Evolutionary conservation across 2,888 invertebrate genomes (phyloP).

Genomic region (Patella caerulea): DNA sequence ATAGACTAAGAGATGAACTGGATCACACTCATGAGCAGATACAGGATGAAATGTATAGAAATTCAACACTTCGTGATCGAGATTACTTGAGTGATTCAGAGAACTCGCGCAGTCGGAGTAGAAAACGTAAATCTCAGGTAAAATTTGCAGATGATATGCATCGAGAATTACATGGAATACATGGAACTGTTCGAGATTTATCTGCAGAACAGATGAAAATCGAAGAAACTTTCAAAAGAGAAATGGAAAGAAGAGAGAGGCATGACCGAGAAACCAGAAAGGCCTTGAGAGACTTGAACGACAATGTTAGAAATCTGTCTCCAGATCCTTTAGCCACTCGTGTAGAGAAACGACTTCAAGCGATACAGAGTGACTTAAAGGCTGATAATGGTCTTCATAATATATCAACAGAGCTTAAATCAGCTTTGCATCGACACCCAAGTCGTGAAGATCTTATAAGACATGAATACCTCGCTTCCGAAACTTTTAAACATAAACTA

Average conservation of each 20-base stretch:
- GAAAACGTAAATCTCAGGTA: slow-evolving; percentile 53
- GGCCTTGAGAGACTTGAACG: slow-evolving; percentile 53
- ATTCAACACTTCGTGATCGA: slow-evolving; percentile 48
- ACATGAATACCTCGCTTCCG: slow-evolving; percentile 50
- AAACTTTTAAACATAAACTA: slow-evolving; percentile 56
- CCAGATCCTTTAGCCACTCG: slow-evolving; percentile 51
- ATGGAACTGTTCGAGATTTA: slow-evolving; percentile 66
- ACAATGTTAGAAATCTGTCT: slow-evolving; percentile 46
- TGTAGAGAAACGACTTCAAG: slow-evolving; percentile 60
- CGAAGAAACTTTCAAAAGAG: slow-evolving; percentile 59
- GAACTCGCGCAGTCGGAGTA: slow-evolving; percentile 44
- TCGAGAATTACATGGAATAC: slow-evolving; percentile 58
- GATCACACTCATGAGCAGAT: slow-evolving; percentile 60
- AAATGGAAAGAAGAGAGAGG: slow-evolving; percentile 62
- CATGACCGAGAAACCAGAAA: slow-evolving; percentile 55
- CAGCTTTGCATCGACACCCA: slow-evolving; percentile 42
- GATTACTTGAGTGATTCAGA: slow-evolving; percentile 64
- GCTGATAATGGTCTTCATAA: slow-evolving; percentile 60
- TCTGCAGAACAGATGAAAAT: slow-evolving; percentile 64
- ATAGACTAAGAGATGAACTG: slow-evolving; percentile 62
- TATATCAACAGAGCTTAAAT: slow-evolving; percentile 61
- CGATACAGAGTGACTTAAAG: slow-evolving; percentile 63
- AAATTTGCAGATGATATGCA: slow-evolving; percentile 66
- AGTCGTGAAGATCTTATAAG: slow-evolving; percentile 48
- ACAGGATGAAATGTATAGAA: slow-evolving; percentile 53